Base-by-base conservation (phyloP, 2,113 vertebrate species). In the Capra hircus region DNA sequence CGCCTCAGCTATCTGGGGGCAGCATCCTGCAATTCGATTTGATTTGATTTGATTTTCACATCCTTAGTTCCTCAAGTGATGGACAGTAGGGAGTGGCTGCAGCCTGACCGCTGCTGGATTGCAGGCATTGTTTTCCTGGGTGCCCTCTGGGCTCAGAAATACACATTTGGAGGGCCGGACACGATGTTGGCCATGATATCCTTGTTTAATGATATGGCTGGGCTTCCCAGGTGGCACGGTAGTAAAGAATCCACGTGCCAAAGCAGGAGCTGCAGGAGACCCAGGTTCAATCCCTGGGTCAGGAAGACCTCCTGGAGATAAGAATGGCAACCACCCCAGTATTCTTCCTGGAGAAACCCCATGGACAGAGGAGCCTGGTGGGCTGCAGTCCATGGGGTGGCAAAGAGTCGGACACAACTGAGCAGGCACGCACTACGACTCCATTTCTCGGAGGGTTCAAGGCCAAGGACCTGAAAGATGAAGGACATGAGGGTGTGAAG, bases 101-200 rank as follows among this genome's bases (percentile, higher is more conserved):
- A 77, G 71, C 71, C 71, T 43, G 21, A 77, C 36, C 40, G n/a
- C 67, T 40, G 67, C n/a, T 71, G n/a, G 67, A 40, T 71, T 71
- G 10, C n/a, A 71, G 67, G n/a, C 71, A 13, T 14, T 74, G 71
- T 43, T 77, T 77, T 77, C 71, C 71, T 77, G 71, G 36, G 11
- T 43, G 36, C 36, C 21, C 71, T 77, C 21, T 7, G 23, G 36
- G 36, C 36, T 77, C 36, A 14, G 71, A 77, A 43, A 27, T 43
- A 43, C 21, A 77, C 21, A 6, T 77, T 14, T 43, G 71, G 23
- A 77, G 36, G 23, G 36, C 11, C 23, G 0, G 71, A 74, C n/a
- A 25, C 0, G 1, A 23, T 74, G 36, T 74, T 14, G 36, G 71
- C 71, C 0, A 0, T 74, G 23, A 77, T 11, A 43, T 43, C 36